Evolutionary conservation across 2,888 invertebrate species (phyloP).

Genomic region (Xanthorhoe spadicearia): DNA sequence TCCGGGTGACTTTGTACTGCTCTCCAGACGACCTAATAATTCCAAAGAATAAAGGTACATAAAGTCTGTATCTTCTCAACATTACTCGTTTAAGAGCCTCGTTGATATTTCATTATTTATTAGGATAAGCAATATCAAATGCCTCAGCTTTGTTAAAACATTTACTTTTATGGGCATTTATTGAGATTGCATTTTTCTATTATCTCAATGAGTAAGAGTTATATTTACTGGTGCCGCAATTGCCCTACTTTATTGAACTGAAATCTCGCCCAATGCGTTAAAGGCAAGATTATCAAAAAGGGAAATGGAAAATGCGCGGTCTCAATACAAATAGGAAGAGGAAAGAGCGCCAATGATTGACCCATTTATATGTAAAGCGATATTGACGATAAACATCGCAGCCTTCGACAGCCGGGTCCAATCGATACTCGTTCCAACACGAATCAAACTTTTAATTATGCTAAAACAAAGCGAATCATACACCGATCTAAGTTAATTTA

Average conservation of each 20-base stretch:
- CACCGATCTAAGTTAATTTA: constrained; percentile 33
- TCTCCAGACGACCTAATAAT: constrained; percentile 78
- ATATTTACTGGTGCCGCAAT: constrained; percentile 9
- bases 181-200: constrained; percentile 10
- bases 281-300: constrained; percentile 56
- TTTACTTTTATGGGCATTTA: constrained; percentile 20
- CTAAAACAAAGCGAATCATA: constrained; percentile 39
- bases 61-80: constrained; percentile 28
- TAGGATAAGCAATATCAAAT: constrained; percentile 7
- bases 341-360: constrained; percentile 56
- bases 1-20: constrained; percentile 73
- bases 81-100: constrained; percentile 23
- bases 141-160: constrained; percentile 2
- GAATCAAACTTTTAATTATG: constrained; percentile 41
- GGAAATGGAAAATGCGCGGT: constrained; percentile 64
- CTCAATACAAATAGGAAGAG: constrained; percentile 60
- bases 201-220: constrained; percentile 11
- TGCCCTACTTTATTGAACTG: constrained; percentile 20
- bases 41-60: constrained; percentile 56
- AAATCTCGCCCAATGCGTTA: constrained; percentile 46
- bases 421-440: constrained; percentile 42
- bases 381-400: constrained; percentile 52
- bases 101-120: constrained; percentile 24
- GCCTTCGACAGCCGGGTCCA: constrained; percentile 43
- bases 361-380: constrained; percentile 62